Base-by-base conservation (phyloP, 2,888 invertebrate genomes). In the Coelinius sp. region DNA sequence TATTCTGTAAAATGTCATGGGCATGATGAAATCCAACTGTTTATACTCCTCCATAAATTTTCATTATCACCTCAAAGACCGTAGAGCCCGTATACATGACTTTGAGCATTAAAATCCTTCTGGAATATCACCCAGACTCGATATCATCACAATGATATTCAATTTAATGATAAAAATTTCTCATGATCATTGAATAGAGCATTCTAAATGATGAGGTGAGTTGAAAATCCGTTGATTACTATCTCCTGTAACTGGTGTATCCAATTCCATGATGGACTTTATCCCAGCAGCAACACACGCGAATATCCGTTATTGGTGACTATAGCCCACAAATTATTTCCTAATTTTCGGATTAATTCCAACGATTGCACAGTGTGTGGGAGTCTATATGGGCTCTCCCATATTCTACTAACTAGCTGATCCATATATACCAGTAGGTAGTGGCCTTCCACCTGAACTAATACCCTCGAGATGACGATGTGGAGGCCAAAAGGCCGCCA, bases 301-400 rank as follows among this genome's bases (percentile, higher is more conserved):
- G 1, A 35, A n/a, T n/a, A n/a, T n/a, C n/a, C 35, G 35, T 35
- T 35, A 35, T n/a, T 5, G 49, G n/a, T 27, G 27, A 41, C 52
- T 38, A 65, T 53, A 31, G 14, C 25, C 25, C 14, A 27, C 12
- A 27, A 49, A 62, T 73, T 73, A 74, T 76, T 73, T 73, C 70
- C 69, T 73, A 74, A 74, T 76, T 71, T 69, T 63, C 68, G 71
- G 76, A 74, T 76, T 74, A 73, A 53, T 69, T 53, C 25, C n/a
- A 25, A 5, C 53, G 25, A 53, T 53, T 53, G 24, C 53, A n/a
- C 31, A 10, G 38, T 41, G 24, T 38, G 38, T 25, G 46, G 53
- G 22, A 7, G 27, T 20, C n/a, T n/a, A n/a, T 20, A 44, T 22
- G 31, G 20, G 35, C 38, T 62, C 59, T 53, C 31, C 31, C 59